Percentiles rank a stretch among this genome's conserved stretches.
Evolutionary conservation across 2,113 vertebrate genomes (phyloP).

Genomic region (Protomyctophum bolini): DNA sequence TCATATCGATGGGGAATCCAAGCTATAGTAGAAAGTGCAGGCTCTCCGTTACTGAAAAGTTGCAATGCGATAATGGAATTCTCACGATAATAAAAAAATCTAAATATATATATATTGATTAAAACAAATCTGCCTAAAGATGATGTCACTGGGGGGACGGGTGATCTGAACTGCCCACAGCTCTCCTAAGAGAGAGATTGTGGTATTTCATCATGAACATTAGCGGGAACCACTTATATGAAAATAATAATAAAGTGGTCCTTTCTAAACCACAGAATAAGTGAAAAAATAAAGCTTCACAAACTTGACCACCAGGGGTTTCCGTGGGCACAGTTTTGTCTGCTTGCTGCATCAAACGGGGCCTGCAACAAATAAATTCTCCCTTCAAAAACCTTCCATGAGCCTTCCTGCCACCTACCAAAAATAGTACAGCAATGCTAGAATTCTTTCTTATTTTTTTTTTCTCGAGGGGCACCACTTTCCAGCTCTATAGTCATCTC

Average conservation of each 20-base stretch:
- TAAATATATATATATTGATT: too few species aligned
- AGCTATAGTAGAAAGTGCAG: too few species aligned
- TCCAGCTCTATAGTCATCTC: constrained; percentile 47
- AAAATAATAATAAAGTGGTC: too few species aligned
- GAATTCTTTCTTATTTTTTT: too few species aligned
- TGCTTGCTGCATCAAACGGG: constrained; percentile 29
- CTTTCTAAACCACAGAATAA: not conserved
- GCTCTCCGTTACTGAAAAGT: too few species aligned
- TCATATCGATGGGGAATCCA: too few species aligned
- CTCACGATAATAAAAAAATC: too few species aligned
- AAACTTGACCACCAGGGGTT: constrained; percentile 40
- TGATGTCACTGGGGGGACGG: not conserved
- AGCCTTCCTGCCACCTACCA: constrained; percentile 2
- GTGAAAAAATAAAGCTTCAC: not conserved
- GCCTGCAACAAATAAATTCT: constrained; percentile 54
- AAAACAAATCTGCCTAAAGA: not conserved
- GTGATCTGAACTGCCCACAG: too few species aligned
- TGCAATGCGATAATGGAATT: too few species aligned
- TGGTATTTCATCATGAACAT: too few species aligned
- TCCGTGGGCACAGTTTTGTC: not conserved
- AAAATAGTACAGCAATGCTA: not conserved
- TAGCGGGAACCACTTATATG: too few species aligned
- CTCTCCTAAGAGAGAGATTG: too few species aligned
- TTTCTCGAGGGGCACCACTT: constrained; percentile 25
- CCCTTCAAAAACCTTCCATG: constrained; percentile 38